A percentile compares a stretch with the other conserved stretches of the same genome.
phyloP scores from a whole-genome alignment of 2,797 vertebrate species.

The Sardinella longiceps region DNA sequence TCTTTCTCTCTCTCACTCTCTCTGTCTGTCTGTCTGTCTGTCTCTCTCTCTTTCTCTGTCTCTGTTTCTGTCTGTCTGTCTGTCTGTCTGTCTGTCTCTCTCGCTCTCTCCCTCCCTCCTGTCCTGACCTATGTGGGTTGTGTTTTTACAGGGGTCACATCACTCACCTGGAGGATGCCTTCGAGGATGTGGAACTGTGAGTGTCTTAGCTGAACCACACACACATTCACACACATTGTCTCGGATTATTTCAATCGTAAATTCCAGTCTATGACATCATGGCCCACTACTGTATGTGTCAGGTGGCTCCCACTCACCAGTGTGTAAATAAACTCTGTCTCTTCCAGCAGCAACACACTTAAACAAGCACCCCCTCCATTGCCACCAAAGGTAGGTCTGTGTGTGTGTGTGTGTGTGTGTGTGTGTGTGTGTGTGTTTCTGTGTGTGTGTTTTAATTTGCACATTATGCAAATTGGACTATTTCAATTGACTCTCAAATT shows the following conservation, averaged over 20 bases:
- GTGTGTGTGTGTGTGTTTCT: not conserved
- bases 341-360: conserved; percentile 84
- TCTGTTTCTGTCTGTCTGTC: not conserved
- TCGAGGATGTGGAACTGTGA: conserved; percentile 78
- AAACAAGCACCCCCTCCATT: conserved; percentile 88
- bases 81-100: not conserved
- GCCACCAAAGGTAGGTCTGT: conserved; percentile 88
- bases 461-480: too few relatives aligned
- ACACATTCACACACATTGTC: not conserved
- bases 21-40: not conserved
- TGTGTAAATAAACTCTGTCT: not conserved
- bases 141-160: conserved; percentile 70
- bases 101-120: not conserved
- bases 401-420: not conserved
- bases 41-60: not conserved
- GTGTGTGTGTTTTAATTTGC: not conserved
- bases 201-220: conserved; percentile 44
- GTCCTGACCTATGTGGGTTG: conserved; percentile 17
- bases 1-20: not conserved
- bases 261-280: not conserved
- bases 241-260: not conserved
- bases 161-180: conserved; percentile 73
- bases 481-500: too few relatives aligned
- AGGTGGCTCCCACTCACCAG: not conserved
- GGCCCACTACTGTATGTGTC: not conserved